These are phyloP conservation scores for Pheosia tremula DNA, from an alignment of 2,888 invertebrate genomes.

Conservation along the genomic window DNA sequence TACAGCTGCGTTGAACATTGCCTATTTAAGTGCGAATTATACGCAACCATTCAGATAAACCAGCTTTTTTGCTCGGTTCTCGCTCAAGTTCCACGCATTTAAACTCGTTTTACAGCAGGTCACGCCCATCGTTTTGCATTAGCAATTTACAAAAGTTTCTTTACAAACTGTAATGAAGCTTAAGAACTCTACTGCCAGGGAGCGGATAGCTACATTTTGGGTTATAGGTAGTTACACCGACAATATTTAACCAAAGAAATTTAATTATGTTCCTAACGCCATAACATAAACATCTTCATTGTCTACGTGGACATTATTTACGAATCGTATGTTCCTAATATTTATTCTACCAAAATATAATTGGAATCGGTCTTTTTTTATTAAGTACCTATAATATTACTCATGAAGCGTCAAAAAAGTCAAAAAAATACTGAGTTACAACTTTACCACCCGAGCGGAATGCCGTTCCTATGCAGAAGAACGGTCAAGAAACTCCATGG, in stretches of 20 bases:
- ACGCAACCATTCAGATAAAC: neutral
- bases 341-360: no score
- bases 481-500: no score
- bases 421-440: no score
- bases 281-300: no score
- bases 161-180: neutral
- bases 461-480: no score
- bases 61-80: slow-evolving; percentile 4
- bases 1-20: slow-evolving; percentile 3
- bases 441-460: no score
- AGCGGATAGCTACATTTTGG: neutral
- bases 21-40: slow-evolving; percentile 5
- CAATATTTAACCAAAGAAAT: neutral
- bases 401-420: no score
- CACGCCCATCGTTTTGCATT: slow-evolving; percentile 7
- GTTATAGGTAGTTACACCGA: neutral
- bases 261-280: no score
- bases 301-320: no score
- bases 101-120: slow-evolving; percentile 5
- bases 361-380: no score
- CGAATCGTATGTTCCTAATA: no score
- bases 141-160: slow-evolving; percentile 3
- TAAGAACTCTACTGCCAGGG: neutral
- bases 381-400: no score
- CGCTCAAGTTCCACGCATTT: slow-evolving; percentile 3